phyloP scores from a whole-genome alignment of 2,113 vertebrate species.

The Eidolon helvum region DNA sequence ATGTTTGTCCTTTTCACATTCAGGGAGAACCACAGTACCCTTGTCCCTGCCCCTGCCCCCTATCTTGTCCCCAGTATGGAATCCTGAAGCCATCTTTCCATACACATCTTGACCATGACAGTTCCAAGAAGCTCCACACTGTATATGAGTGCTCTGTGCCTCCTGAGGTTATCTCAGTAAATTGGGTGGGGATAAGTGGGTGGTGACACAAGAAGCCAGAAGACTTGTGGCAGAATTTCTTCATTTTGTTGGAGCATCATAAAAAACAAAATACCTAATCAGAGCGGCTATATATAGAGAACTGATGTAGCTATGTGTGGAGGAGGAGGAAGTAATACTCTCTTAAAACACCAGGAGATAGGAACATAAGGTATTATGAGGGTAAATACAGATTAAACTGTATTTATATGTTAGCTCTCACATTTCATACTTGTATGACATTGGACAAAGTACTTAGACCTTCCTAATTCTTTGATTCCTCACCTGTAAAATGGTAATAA shows the following conservation, averaged over 20 bases:
- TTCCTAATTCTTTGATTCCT: background rate
- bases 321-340: background rate
- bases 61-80: background rate
- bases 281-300: background rate
- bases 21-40: background rate
- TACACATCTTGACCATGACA: background rate
- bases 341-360: background rate
- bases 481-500: background rate
- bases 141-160: background rate
- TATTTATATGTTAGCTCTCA: background rate
- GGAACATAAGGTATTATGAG: background rate
- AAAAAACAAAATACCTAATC: background rate
- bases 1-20: background rate
- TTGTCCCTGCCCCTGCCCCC: accelerated
- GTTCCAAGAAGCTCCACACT: background rate
- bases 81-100: background rate
- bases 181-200: background rate
- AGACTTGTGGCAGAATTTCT: background rate
- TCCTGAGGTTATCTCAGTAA: background rate
- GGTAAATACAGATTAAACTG: background rate
- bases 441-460: background rate
- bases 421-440: background rate
- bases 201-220: background rate
- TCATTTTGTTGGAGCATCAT: background rate
- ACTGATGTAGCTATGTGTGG: background rate